Conservation (phyloP, 2,113 vertebrate species). For the Brachyhypopomus gauderio region DNA sequence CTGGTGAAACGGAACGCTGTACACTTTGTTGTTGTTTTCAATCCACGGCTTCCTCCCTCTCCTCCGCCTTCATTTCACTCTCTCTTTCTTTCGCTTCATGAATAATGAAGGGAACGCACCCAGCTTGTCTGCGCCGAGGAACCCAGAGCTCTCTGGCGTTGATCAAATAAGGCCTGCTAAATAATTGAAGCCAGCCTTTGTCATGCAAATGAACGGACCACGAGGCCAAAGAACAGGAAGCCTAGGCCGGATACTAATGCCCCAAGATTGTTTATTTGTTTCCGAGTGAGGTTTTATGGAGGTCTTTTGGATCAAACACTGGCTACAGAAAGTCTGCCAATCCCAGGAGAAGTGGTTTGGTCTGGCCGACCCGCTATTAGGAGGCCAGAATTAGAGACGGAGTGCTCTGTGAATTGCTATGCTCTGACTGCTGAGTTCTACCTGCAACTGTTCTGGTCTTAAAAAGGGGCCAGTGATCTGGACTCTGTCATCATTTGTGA, state of each 20-base stretch:
- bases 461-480: background rate
- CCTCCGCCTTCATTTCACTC: conserved; percentile 42
- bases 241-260: conserved; percentile 51
- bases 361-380: background rate
- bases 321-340: background rate
- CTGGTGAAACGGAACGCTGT: conserved; percentile 73
- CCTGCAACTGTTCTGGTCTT: background rate
- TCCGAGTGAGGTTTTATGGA: conserved; percentile 31
- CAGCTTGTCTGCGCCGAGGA: conserved; percentile 73
- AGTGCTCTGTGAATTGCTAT: background rate
- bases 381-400: background rate
- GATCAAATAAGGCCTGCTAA: conserved; percentile 78
- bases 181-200: conserved; percentile 79
- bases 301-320: conserved; percentile 1
- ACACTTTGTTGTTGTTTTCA: conserved; percentile 31
- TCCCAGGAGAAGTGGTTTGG: background rate
- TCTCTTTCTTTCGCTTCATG: conserved; percentile 67
- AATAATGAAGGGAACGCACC: conserved; percentile 79
- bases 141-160: conserved; percentile 73
- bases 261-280: conserved; percentile 53
- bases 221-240: conserved; percentile 7
- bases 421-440: background rate
- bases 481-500: no score
- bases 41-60: conserved; percentile 44
- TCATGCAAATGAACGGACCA: conserved; percentile 75